Conservation (phyloP, 2,888 invertebrate genomes). For the Dasysyrphus albostriatus region DNA sequence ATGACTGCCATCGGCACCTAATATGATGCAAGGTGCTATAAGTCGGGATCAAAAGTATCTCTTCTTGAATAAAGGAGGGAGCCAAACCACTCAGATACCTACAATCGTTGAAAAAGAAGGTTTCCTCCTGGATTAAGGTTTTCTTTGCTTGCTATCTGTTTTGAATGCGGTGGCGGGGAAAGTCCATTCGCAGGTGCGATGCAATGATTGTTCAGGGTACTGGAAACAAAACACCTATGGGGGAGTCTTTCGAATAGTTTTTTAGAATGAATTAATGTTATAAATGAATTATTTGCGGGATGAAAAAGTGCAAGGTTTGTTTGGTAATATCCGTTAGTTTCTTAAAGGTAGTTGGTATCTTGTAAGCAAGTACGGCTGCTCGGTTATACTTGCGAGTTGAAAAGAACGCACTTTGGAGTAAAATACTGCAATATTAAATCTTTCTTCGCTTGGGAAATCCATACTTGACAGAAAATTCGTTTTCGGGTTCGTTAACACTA, state of each 20-base stretch:
- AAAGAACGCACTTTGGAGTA: too few relatives aligned
- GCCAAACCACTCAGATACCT: not conserved
- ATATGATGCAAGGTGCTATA: conserved; percentile 67
- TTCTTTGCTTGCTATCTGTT: conserved; percentile 6
- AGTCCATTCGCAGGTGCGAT: conserved; percentile 54
- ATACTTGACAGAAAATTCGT: too few relatives aligned
- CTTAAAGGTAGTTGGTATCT: too few relatives aligned
- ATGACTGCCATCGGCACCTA: conserved; percentile 57
- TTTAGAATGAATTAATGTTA: not conserved
- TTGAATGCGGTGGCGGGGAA: not conserved
- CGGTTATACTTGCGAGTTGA: too few relatives aligned
- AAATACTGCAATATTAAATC: too few relatives aligned
- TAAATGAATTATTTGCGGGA: too few relatives aligned
- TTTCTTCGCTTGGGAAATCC: too few relatives aligned
- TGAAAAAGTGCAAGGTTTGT: too few relatives aligned
- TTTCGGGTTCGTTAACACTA: too few relatives aligned
- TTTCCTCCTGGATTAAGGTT: conserved; percentile 43
- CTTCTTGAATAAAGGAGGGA: conserved; percentile 25
- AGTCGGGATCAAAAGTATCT: conserved; percentile 16
- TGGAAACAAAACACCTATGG: not conserved
- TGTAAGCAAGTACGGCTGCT: too few relatives aligned
- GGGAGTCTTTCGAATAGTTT: not conserved
- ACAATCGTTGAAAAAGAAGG: conserved; percentile 16
- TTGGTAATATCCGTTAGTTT: too few relatives aligned
- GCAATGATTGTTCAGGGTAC: not conserved